Base-by-base conservation (phyloP, 1,140 invertebrate genomes). In the Cyrtorhinus lividipennis region DNA sequence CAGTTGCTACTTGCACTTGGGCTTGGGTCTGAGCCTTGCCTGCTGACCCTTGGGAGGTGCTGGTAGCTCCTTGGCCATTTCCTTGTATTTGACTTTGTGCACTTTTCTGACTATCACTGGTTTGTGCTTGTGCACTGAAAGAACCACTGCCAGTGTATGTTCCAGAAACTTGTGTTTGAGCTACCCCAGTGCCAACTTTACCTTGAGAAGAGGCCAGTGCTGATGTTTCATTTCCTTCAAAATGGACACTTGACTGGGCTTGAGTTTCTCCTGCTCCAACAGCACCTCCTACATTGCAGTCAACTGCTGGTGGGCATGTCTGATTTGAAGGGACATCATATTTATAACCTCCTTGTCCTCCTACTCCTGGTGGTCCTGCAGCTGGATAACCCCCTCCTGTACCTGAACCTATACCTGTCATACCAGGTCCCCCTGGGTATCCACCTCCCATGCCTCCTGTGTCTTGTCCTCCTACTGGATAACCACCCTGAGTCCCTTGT, bases 101-200 rank as follows among this genome's bases (percentile, higher is more conserved):
- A 61, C 83, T 83, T 71, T 85, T 83, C 64, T 82, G 82, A 23
- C 76, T 79, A 62, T 89, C 88, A 44, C 80, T 84, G 2, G 85
- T 86, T 72, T 87, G 85, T 26, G 88, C 87, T 72, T 86, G 86
- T 13, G 87, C 88, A 64, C 84, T 85, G 70, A 90, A 90, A 5
- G 85, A 83, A 45, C 87, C 87, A 57, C 79, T 77, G 5, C 85
- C 84, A 20, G 79, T 81, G 69, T 90, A 88, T 1, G 80, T 83
- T 20, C 88, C 88, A 25, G 81, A 84, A 1, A 90, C 86, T 75
- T 88, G 85, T 2, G 86, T 85, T 70, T 90, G 85, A 0, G 87
- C 83, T 13, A 80, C 80, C 23, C 84, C 87, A 65, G 81, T 80
- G 24, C 80, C 80, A 67, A 80, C 83, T 68, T 78, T 82, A 23